A percentile compares a stretch with the other conserved stretches of the same genome.
These are phyloP conservation scores for Apamea crenata DNA, from an alignment of 2,888 invertebrate genomes.

Conservation along the genomic window DNA sequence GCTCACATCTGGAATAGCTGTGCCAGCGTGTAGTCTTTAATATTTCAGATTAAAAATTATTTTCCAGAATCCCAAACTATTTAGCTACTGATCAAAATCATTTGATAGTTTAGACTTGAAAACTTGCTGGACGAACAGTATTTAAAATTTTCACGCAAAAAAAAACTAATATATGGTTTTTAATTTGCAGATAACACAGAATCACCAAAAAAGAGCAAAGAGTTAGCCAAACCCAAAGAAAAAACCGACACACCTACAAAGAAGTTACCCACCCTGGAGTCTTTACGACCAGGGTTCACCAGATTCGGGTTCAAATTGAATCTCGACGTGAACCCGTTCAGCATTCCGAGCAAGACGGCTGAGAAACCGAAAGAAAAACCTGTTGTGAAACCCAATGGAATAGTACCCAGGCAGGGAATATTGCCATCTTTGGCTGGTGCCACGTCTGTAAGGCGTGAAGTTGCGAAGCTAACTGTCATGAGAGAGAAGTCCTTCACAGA, in stretches of 20 bases:
- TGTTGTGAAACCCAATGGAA: slow-evolving; percentile 58
- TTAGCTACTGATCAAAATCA: background rate
- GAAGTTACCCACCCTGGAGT: slow-evolving; percentile 71
- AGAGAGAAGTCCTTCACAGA: slow-evolving; percentile 82
- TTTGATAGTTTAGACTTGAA: background rate
- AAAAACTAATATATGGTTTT: background rate
- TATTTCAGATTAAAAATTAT: background rate
- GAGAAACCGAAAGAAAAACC: slow-evolving; percentile 44
- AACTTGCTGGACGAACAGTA: background rate
- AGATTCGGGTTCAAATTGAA: slow-evolving; percentile 89
- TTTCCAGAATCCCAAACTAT: background rate
- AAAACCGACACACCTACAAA: slow-evolving; percentile 73
- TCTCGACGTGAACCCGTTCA: slow-evolving; percentile 84
- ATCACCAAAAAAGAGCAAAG: slow-evolving; percentile 59
- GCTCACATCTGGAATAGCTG: background rate
- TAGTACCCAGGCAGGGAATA: slow-evolving; percentile 62
- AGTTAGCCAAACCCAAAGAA: slow-evolving; percentile 58
- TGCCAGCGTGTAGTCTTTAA: background rate
- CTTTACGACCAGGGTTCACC: slow-evolving; percentile 80
- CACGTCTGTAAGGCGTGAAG: slow-evolving; percentile 73
- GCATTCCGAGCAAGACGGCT: slow-evolving; percentile 71
- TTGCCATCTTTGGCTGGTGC: slow-evolving; percentile 77
- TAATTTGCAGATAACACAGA: slow-evolving; percentile 56
- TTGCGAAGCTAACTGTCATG: slow-evolving; percentile 80
- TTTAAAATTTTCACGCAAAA: background rate